phyloP scores from a whole-genome alignment of 37 sponge, comb jelly and placozoan species.

The Halisarca cf. caerulea region DNA sequence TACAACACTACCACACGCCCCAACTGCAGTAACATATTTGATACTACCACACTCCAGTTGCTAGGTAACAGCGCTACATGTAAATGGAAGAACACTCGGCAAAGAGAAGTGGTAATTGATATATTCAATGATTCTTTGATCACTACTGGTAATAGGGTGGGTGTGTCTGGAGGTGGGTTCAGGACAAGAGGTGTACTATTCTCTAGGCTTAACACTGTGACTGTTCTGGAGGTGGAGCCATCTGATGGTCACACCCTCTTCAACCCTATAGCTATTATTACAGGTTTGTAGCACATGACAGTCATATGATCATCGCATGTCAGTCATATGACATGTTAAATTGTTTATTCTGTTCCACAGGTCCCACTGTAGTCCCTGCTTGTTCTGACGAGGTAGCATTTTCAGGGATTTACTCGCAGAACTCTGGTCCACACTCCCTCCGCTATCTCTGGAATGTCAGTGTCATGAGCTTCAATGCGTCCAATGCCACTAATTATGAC shows the following conservation, averaged over 20 bases:
- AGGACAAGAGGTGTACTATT: slow-evolving; percentile 43
- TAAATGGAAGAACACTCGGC: slow-evolving; percentile 62
- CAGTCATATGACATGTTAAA: no score
- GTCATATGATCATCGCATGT: neutral
- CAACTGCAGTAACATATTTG: slow-evolving; percentile 41
- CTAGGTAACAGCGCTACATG: slow-evolving; percentile 50
- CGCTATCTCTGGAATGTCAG: slow-evolving; percentile 49
- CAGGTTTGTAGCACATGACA: neutral
- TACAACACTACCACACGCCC: neutral
- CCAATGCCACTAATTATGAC: slow-evolving; percentile 17
- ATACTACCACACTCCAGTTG: neutral
- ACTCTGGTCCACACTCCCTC: slow-evolving; percentile 43
- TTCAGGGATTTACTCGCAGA: slow-evolving; percentile 32
- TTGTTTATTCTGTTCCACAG: neutral
- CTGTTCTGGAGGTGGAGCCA: neutral
- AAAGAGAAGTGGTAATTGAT: slow-evolving; percentile 42
- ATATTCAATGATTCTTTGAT: slow-evolving; percentile 23
- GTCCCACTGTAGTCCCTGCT: slow-evolving; percentile 16
- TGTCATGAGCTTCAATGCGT: neutral
- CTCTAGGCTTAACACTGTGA: slow-evolving; percentile 27
- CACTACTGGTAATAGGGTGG: neutral
- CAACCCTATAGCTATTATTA: neutral
- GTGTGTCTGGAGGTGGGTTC: slow-evolving; percentile 5
- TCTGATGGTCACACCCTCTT: neutral
- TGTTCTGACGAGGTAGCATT: slow-evolving; percentile 42